Conservation (phyloP, 2,113 vertebrate species). For the Pangasianodon hypophthalmus region DNA sequence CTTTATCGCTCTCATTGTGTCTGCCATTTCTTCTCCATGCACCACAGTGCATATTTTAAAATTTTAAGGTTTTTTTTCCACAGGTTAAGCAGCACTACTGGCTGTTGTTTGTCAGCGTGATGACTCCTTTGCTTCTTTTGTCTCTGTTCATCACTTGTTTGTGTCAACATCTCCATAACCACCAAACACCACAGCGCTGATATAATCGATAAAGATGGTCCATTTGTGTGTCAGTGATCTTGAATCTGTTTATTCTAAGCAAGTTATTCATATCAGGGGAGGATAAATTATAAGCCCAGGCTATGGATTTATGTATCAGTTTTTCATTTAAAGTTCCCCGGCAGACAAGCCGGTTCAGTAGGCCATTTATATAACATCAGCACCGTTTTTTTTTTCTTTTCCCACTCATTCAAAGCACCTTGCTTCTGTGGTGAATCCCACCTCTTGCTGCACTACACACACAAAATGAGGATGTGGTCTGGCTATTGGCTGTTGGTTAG, state of each 20-base stretch:
- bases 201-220: not conserved
- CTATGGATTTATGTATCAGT: not conserved
- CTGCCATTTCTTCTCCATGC: not conserved
- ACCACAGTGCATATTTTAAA: not conserved
- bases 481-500: not conserved
- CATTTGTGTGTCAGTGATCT: not conserved
- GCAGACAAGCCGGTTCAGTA: not conserved
- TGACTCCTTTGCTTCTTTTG: not conserved
- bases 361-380: not conserved
- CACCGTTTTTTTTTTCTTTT: not conserved
- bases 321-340: not conserved
- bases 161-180: slow-evolving; percentile 10
- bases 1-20: not conserved
- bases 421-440: not conserved
- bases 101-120: not conserved
- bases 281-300: not conserved
- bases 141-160: slow-evolving; percentile 25
- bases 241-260: not conserved
- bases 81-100: not conserved
- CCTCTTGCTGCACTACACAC: not conserved
- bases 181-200: not conserved
- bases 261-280: not conserved
- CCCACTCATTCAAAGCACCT: not conserved
- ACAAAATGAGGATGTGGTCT: not conserved
- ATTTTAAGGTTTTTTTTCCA: not conserved